Conservation (phyloP, 1,140 invertebrate species). For the Phymorhynchus buccinoides region DNA sequence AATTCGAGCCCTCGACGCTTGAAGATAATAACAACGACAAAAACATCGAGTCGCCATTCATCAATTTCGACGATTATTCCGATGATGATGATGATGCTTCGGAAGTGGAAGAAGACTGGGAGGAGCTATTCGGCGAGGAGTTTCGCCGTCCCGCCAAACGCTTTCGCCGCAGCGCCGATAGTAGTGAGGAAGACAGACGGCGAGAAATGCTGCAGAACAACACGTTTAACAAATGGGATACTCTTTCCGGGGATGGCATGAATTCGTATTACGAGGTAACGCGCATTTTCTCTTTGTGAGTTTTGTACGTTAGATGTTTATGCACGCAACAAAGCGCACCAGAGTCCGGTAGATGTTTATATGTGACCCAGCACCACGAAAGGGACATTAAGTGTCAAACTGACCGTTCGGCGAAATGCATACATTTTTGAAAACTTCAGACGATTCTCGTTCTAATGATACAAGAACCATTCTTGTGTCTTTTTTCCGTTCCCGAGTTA, state of each 20-base stretch:
- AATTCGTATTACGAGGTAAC: constrained; percentile 50
- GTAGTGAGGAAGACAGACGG: not conserved
- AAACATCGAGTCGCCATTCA: not conserved
- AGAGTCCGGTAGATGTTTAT: too few species aligned
- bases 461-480: too few species aligned
- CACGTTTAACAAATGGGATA: constrained; percentile 60
- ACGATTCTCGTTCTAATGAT: too few species aligned
- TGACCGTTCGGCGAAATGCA: too few species aligned
- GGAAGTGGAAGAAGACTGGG: not conserved
- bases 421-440: too few species aligned
- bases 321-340: too few species aligned
- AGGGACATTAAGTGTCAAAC: too few species aligned
- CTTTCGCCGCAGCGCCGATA: not conserved
- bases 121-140: constrained; percentile 1
- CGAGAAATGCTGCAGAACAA: constrained; percentile 39
- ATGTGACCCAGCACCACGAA: too few species aligned
- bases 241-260: constrained; percentile 42
- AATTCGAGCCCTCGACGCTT: not conserved
- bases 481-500: too few species aligned
- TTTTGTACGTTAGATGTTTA: too few species aligned
- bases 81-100: not conserved
- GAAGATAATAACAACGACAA: not conserved
- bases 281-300: not conserved
- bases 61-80: not conserved
- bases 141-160: not conserved